phyloP scores from a whole-genome alignment of 2,888 invertebrate species.

The Pyrocoelia pectoralis region DNA sequence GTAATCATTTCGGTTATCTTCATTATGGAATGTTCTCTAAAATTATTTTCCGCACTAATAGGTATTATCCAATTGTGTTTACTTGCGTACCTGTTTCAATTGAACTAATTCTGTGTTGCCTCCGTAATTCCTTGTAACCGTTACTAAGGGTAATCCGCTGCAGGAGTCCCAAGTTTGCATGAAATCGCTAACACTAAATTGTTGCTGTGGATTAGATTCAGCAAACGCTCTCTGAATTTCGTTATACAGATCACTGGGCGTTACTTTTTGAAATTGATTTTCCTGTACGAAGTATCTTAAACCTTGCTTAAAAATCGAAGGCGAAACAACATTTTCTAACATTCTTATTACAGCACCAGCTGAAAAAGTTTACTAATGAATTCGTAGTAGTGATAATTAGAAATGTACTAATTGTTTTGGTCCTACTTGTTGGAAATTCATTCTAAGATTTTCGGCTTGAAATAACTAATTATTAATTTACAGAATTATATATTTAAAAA shows the following conservation, averaged over 20 bases:
- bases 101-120: background rate
- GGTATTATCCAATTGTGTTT: too few relatives aligned
- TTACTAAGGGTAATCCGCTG: conserved; percentile 26
- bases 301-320: conserved; percentile 22
- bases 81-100: conserved; percentile 15
- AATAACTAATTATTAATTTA: too few relatives aligned
- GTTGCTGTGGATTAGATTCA: too few relatives aligned
- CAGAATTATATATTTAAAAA: too few relatives aligned
- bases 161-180: conserved; percentile 21
- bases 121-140: conserved; percentile 20
- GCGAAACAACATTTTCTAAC: conserved; percentile 34
- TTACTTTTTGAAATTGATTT: conserved; percentile 16
- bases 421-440: too few relatives aligned
- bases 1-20: too few relatives aligned
- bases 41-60: conserved; percentile 41
- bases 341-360: conserved; percentile 68
- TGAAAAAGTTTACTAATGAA: conserved; percentile 46
- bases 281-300: conserved; percentile 22
- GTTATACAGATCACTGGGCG: conserved; percentile 18
- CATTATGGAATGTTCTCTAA: conserved; percentile 55
- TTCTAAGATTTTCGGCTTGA: too few relatives aligned
- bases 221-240: conserved; percentile 12
- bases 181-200: conserved; percentile 18
- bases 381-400: too few relatives aligned
- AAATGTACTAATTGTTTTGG: too few relatives aligned